These are phyloP conservation scores for Buphagus erythrorhynchus DNA, from an alignment of 2,797 vertebrate species.

Conservation along the genomic window DNA sequence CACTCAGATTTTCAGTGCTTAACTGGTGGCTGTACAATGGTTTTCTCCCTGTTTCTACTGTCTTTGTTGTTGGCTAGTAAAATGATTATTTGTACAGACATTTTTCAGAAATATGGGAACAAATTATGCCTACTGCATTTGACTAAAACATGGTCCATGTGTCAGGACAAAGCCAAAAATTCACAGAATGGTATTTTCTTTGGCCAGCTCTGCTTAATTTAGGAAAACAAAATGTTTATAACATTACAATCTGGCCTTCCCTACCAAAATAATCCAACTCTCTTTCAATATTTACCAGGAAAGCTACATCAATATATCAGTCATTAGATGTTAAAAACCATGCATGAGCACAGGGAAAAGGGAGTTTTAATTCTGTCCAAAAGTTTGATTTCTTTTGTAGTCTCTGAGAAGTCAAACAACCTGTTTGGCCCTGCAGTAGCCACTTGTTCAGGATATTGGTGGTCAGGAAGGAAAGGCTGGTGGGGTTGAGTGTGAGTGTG, in stretches of 20 bases:
- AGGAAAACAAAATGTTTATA: neutral
- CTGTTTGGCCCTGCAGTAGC: neutral
- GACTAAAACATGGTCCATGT: neutral
- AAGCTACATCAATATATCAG: neutral
- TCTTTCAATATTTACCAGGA: neutral
- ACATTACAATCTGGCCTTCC: neutral
- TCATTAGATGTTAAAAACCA: neutral
- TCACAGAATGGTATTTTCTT: neutral
- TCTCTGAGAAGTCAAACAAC: neutral
- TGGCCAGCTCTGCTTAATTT: neutral
- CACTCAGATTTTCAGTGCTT: neutral
- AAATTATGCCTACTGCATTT: neutral
- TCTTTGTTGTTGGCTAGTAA: neutral
- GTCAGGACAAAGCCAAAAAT: neutral
- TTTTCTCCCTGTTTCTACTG: neutral
- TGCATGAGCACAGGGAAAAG: neutral
- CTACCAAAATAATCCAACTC: neutral
- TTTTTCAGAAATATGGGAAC: neutral
- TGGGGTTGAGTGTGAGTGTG: neutral
- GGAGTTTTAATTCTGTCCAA: neutral
- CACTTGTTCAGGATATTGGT: neutral
- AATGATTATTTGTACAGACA: neutral
- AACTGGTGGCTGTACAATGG: neutral
- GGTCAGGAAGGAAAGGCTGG: neutral
- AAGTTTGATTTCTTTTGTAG: neutral